Evolutionary conservation across 2,113 vertebrate genomes (phyloP), one percentile per base, ranked within the genome.

Genomic region (Notothenia rossii): DNA sequence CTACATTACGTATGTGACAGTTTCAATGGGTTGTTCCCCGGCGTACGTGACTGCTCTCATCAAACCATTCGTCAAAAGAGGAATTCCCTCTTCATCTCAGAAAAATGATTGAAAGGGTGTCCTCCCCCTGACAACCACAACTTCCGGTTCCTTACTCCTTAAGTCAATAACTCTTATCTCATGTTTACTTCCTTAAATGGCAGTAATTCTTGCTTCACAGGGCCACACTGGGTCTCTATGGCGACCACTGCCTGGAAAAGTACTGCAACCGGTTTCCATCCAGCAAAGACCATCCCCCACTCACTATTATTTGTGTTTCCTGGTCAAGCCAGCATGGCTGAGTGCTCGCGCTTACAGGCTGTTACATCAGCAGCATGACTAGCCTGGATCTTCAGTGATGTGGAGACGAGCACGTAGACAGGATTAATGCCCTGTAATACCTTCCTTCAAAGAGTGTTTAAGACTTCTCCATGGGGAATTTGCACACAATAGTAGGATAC

Each of bases 291-390:
- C 29, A 50, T 51, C 51, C 62, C 61, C 62, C 46, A 78, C 84
- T 53, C 51, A 1, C 17, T 9, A 29, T 60, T 71, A 70, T 86
- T 85, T 80, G 17, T 79, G 81, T 61, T 83, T 85, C 82, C 86
- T 82, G 63, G 46, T 79, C 25, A 59, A 45, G 64, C 46, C 60
- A 82, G 29, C 56, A 70, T 25, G 66, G 36, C 74, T 53, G 51
- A 71, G 59, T 8, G 14, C 73, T 65, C 56, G 2, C 0, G 3
- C 25, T 53, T 18, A 50, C 72, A 46, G 62, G 29, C 61, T 40
- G 5, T 90, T 84, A 69, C 84, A 77, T 88, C 84, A 75, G 15
- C 14, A 12, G 56, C 29, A 54, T 75, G 85, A 86, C 69, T 25
- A 43, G 17, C 40, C 51, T 20, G 46, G 5, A 10, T 62, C 68